Percentiles rank a stretch among this genome's conserved stretches.
phyloP scores from a whole-genome alignment of 2,113 vertebrate species.

The Sinocyclocheilus anshuiensis region DNA sequence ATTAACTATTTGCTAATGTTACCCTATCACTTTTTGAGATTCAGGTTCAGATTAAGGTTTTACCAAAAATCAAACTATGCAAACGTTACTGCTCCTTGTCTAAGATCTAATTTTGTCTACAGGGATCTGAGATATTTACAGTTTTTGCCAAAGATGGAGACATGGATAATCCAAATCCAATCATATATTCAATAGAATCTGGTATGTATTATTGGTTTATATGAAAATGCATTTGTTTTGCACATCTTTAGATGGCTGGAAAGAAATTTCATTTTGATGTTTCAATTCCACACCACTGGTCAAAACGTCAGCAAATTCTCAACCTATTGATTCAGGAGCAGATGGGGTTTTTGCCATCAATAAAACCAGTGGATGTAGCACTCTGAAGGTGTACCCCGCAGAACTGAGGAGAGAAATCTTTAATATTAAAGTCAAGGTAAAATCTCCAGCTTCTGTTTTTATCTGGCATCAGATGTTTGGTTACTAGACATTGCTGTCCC shows the following conservation, averaged over 20 bases:
- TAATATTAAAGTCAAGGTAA: slow-evolving; percentile 88
- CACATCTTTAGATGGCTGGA: not conserved
- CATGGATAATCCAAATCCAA: slow-evolving; percentile 84
- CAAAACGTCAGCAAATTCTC: not conserved
- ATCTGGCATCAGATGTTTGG: not conserved
- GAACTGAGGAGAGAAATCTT: slow-evolving; percentile 88
- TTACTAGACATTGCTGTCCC: not conserved
- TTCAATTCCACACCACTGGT: not conserved
- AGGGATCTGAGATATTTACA: slow-evolving; percentile 92
- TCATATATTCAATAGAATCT: slow-evolving; percentile 83
- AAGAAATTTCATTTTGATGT: not conserved
- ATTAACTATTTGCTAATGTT: not conserved
- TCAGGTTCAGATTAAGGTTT: not conserved
- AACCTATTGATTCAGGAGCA: slow-evolving; percentile 74
- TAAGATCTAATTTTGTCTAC: slow-evolving; percentile 32
- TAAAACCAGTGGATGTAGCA: slow-evolving; percentile 85
- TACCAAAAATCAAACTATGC: not conserved
- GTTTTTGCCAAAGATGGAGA: slow-evolving; percentile 91
- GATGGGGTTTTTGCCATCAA: slow-evolving; percentile 86
- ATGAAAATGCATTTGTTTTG: not conserved
- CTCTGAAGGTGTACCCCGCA: slow-evolving; percentile 78
- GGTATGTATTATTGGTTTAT: slow-evolving; percentile 72
- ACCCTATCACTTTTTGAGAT: not conserved
- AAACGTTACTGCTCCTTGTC: not conserved
- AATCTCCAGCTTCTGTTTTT: slow-evolving; percentile 6